A percentile compares a stretch with the other conserved stretches of the same genome.
Conservation (phyloP, 1,140 invertebrate species). For the Matsumurasca onukii region DNA sequence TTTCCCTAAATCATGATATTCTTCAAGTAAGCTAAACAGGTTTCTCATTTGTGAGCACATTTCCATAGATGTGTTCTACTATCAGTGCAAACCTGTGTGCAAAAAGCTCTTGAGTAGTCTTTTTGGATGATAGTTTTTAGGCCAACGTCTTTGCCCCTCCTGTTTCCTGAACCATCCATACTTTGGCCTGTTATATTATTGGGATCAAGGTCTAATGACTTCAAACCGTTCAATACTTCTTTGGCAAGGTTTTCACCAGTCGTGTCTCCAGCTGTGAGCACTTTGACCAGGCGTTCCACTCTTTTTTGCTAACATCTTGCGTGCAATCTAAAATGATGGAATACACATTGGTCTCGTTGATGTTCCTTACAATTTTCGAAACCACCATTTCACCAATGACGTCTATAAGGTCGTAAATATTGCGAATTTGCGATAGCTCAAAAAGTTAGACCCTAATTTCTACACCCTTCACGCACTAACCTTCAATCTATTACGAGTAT, state of each 20-base stretch:
- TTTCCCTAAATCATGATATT: no score
- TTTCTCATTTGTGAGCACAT: no score
- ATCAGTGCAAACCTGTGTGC: neutral
- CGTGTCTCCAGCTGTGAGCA: neutral
- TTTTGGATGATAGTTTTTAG: neutral
- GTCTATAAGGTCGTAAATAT: neutral
- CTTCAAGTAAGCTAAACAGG: no score
- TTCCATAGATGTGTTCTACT: no score
- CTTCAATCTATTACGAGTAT: no score
- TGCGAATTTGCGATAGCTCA: neutral
- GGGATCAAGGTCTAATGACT: neutral
- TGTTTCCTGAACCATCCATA: neutral
- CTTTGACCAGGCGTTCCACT: constrained; percentile 1
- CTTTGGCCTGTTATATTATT: neutral
- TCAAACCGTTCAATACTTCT: neutral
- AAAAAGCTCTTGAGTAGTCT: constrained; percentile 1
- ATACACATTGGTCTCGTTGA: neutral
- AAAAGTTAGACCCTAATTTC: constrained; percentile 6
- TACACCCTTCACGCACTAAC: no score
- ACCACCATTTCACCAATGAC: neutral
- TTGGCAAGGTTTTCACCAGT: neutral
- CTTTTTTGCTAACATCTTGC: constrained; percentile 1
- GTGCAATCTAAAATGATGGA: neutral
- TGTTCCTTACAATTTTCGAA: neutral
- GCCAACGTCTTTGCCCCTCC: neutral